Percentiles rank a stretch among this genome's conserved stretches.
phyloP scores from a whole-genome alignment of 2,888 invertebrate species.

The Volucella zonaria region DNA sequence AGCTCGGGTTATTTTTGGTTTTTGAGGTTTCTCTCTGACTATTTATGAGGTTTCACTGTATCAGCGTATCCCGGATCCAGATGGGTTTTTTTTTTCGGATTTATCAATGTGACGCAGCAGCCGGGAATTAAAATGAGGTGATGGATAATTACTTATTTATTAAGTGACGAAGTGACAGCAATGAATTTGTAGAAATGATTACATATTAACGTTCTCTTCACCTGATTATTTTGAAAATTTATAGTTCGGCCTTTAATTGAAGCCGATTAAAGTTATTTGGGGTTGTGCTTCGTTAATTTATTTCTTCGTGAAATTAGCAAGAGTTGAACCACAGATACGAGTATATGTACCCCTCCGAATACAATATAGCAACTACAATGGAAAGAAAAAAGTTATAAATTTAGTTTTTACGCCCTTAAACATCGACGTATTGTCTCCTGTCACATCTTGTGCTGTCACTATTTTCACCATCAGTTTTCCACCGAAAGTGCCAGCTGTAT shows the following conservation, averaged over 20 bases:
- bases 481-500: too few species aligned
- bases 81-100: constrained; percentile 23
- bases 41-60: constrained; percentile 17
- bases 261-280: neutral
- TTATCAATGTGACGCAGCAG: constrained; percentile 8
- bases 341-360: too few species aligned
- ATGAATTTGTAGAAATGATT: constrained; percentile 32
- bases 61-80: neutral
- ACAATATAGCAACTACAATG: too few species aligned
- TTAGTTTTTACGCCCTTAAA: too few species aligned
- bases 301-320: neutral
- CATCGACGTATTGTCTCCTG: too few species aligned
- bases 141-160: constrained; percentile 64
- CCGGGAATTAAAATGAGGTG: constrained; percentile 38
- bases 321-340: too few species aligned
- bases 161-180: constrained; percentile 31
- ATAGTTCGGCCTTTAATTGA: neutral
- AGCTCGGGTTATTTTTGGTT: constrained; percentile 13
- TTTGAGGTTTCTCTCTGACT: constrained; percentile 38
- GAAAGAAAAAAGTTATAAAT: too few species aligned
- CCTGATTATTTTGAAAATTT: neutral
- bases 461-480: too few species aligned
- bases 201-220: constrained; percentile 19
- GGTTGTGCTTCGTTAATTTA: neutral
- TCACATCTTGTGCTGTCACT: too few species aligned